Evolutionary conservation across 2,797 vertebrate species (phyloP), one percentile per base, ranked within the genome.

Genomic region (Rousettus madagascariensis): DNA sequence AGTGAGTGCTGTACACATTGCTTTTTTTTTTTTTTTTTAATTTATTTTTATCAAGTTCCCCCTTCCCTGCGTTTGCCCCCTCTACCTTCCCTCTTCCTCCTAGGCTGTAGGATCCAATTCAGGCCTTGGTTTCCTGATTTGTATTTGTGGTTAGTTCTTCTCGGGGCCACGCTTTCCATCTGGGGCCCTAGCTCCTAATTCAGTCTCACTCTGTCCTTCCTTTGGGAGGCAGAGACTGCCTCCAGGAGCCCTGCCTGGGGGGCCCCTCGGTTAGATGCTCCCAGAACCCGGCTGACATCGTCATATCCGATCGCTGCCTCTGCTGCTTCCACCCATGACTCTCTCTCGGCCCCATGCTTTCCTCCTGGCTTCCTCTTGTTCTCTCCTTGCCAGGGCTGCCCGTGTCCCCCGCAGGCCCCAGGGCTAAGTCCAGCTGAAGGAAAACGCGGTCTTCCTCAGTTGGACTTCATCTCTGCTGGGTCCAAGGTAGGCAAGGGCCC

Each of bases 101-200:
- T 53, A 5, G 28, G 61, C 13, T 71, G 0, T 77, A 55, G 57
- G 49, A 51, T 38, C 28, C n/a, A 33, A 85, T 59, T 51, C 41
- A 10, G 63, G 55, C 68, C 86, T 86, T 80, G 22, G 12, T 79
- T 88, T 95, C 26, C 55, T 72, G 61, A 68, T 49, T 63, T 91
- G 41, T 61, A 68, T 49, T 63, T 91, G 41, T 61, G 82, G 43
- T 59, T 24, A 4, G 46, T 65, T 69, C 24, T 92, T 91, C 26
- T 46, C 19, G 51, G n/a, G 51, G 41, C 63, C 17, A 19, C 4
- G 3, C 2, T 89, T 86, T 68, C 46, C 49, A 5, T 59, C 83
- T 33, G 71, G 77, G 26, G 10, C 51, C 59, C 77, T 33, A 49
- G 61, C 0, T 43, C 46, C 57, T 46, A 72, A 71, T 28, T 77